Evolutionary conservation across 2,797 vertebrate genomes (phyloP), one percentile per base, ranked within the genome.

Genomic region (Gephyroberyx darwinii): DNA sequence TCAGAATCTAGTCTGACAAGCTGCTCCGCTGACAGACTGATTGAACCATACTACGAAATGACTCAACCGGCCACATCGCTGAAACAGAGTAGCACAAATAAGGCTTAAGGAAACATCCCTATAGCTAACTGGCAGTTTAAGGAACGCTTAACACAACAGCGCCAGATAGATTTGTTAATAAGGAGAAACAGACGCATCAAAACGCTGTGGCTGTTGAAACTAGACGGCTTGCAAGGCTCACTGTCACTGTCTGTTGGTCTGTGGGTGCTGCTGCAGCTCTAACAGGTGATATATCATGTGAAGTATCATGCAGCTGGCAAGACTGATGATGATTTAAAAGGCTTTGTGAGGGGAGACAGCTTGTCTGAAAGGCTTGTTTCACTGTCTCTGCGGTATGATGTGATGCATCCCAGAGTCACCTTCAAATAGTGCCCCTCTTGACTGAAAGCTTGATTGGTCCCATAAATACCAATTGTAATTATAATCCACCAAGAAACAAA

Each of bases 251-350:
- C 71, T 76, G 75, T 75, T 50, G 87, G 57, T 64, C 77, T 35
- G 71, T 66, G 68, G 58, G 65, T 71, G 48, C 68, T 55, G 77
- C 71, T 45, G 80, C 71, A 37, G 72, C 82, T 89, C 86, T 69
- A 87, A 88, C 90, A 88, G 85, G 84, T 88, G 77, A 88, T 86
- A 89, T 82, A 90, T 91, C 91, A 90, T 83, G 85, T 78, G 85
- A 88, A 85, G 80, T 69, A 87, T 88, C 88, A 81, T 73, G 62
- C 84, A 85, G 89, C 86, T 70, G 75, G 89, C 82, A 65, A 60
- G 81, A 86, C 89, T 88, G 90, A 92, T 91, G 90, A 91, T 92
- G 91, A 92, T 93, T 93, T 93, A 93, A 93, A 93, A 92, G 88
- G 89, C 86, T 90, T 0, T 77, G 77, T 70, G 84, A 83, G 80